Percentiles rank a stretch among this genome's conserved stretches.
phyloP scores from a whole-genome alignment of 1,140 invertebrate genomes.

The Bombus confusus region DNA sequence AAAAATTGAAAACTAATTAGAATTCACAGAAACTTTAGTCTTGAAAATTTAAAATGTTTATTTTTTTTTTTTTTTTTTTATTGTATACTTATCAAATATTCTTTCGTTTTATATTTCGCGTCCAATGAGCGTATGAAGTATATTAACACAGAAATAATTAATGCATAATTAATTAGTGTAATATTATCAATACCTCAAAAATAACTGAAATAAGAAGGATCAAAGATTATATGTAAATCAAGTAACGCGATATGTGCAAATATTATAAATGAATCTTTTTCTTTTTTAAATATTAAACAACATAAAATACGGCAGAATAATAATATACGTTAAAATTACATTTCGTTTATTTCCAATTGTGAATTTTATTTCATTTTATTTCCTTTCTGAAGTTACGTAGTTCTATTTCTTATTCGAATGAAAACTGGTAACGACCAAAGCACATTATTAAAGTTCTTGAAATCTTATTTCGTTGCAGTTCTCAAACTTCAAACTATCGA shows the following conservation, averaged over 20 bases:
- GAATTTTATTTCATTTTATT: background rate
- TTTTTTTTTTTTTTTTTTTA: background rate
- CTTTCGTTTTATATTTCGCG: too few species aligned
- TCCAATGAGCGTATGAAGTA: too few species aligned
- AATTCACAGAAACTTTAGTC: background rate
- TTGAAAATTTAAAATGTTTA: background rate
- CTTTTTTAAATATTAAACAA: background rate
- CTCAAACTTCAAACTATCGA: background rate
- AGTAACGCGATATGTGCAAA: background rate
- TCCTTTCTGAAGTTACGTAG: background rate
- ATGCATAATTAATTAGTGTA: too few species aligned
- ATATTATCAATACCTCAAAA: too few species aligned
- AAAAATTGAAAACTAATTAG: background rate
- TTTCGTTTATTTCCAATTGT: background rate
- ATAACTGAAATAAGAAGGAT: background rate
- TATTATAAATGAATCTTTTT: background rate
- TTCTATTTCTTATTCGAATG: background rate
- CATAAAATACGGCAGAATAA: background rate
- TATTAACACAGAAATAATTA: too few species aligned
- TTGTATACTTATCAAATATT: too few species aligned
- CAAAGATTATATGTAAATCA: background rate
- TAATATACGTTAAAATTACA: background rate
- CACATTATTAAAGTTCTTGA: background rate
- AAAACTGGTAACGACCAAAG: background rate
- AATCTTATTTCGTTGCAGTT: conserved; percentile 12